Evolutionary conservation across 2,113 vertebrate genomes (phyloP), one percentile per base, ranked within the genome.

Genomic region (Dolichallabes microphthalmus): DNA sequence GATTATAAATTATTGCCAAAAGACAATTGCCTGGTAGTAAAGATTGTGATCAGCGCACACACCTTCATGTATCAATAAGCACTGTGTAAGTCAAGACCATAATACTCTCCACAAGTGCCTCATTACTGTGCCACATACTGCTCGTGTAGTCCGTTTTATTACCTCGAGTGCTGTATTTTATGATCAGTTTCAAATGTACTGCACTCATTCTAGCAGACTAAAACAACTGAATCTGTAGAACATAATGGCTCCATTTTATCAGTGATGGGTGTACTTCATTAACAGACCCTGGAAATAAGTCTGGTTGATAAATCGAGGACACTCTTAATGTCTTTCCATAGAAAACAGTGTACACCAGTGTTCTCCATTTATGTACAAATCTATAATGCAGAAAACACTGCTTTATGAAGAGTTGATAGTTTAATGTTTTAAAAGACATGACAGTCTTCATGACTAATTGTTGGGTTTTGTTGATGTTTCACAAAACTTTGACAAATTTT

Each of bases 41-140:
- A 30, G 25, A 19, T 82, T 69, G 52, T 55, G 25, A 82, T 69
- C 64, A 69, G 80, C 20, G 14, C 25, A 75, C 73, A 75, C 53
- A 45, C 90, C 84, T 57, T 86, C 68, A 78, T 82, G 87, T 85
- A 88, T 75, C 53, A 55, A 68, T 83, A 89, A 87, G 63, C 85
- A 89, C 92, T 86, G 88, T 83, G 45, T 75, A 60, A 82, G 80
- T 90, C 87, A 82, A 57, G 71, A 86, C 25, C 32, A 13, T 85
- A 90, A 83, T 71, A 69, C 84, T 85, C 66, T 84, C n/a, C 73
- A 63, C 71, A 83, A 76, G 82, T 83, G 82, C 82, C 82, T 83
- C 69, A 50, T 75, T 50, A 57, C 17, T 22, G 27, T 75, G 69
- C 69, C 55, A 74, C 57, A 83, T 50, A 60, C 53, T 61, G 82